phyloP scores from a whole-genome alignment of 2,888 invertebrate genomes.

The Nasonovia ribisnigri region DNA sequence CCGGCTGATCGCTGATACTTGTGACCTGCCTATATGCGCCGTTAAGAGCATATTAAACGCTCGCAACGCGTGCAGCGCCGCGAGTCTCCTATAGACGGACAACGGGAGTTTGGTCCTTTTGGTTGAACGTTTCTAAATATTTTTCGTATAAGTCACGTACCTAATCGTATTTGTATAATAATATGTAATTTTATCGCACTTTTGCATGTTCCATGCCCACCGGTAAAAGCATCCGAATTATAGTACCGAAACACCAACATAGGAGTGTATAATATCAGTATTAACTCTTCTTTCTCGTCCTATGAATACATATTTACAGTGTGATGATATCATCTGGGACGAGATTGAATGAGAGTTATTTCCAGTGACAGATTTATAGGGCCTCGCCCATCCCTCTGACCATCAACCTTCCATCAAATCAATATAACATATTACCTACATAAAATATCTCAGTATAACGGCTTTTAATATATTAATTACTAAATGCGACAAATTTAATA shows the following conservation, averaged over 20 bases:
- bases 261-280: neutral
- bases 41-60: neutral
- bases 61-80: neutral
- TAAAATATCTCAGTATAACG: neutral
- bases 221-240: neutral
- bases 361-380: neutral
- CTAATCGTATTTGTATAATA: too few relatives aligned
- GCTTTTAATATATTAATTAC: neutral
- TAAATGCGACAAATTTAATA: neutral
- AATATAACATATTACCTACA: neutral
- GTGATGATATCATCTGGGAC: neutral
- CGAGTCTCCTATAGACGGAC: neutral
- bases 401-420: neutral
- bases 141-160: neutral
- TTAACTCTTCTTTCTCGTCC: neutral
- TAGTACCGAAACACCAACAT: neutral
- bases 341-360: neutral
- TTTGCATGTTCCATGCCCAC: too few relatives aligned
- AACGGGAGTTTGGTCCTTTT: neutral
- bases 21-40: neutral
- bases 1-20: neutral
- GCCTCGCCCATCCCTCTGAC: neutral
- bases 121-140: neutral
- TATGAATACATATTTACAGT: neutral
- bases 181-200: too few relatives aligned